Evolutionary conservation across 2,888 invertebrate genomes (phyloP).

Genomic region (Acleris laterana): DNA sequence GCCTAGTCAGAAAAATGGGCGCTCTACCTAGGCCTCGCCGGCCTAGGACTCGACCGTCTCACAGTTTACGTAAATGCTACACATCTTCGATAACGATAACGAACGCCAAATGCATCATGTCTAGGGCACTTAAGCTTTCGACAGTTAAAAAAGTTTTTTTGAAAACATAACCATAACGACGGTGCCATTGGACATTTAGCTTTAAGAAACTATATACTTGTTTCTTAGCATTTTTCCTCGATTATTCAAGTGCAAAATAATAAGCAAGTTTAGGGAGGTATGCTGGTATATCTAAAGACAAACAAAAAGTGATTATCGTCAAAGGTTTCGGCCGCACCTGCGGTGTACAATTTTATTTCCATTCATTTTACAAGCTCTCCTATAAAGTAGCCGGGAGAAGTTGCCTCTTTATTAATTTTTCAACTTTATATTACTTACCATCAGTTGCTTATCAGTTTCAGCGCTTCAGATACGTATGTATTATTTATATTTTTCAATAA

Average conservation of each 20-base stretch:
- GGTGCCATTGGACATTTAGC: too few relatives aligned
- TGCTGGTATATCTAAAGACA: conserved; percentile 61
- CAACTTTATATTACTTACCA: conserved; percentile 83
- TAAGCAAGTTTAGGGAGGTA: background rate
- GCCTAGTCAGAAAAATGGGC: too few relatives aligned
- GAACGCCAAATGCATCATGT: too few relatives aligned
- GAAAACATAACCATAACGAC: too few relatives aligned
- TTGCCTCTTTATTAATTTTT: conserved; percentile 84
- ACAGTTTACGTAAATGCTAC: too few relatives aligned
- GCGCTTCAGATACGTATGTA: conserved; percentile 29
- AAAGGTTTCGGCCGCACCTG: conserved; percentile 82
- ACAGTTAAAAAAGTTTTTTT: too few relatives aligned
- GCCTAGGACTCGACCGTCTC: too few relatives aligned
- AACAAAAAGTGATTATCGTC: conserved; percentile 82
- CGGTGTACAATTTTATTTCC: conserved; percentile 82
- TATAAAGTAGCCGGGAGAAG: conserved; percentile 78
- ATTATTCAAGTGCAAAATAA: background rate
- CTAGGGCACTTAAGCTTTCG: too few relatives aligned
- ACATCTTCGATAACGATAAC: too few relatives aligned
- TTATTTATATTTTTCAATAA: conserved; percentile 27
- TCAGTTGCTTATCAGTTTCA: conserved; percentile 71
- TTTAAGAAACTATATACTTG: too few relatives aligned
- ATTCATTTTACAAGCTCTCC: conserved; percentile 83
- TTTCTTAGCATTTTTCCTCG: background rate
- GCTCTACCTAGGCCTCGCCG: too few relatives aligned